Evolutionary conservation across 2,113 vertebrate species (phyloP).

Genomic region (Pachypanchax playfairii): DNA sequence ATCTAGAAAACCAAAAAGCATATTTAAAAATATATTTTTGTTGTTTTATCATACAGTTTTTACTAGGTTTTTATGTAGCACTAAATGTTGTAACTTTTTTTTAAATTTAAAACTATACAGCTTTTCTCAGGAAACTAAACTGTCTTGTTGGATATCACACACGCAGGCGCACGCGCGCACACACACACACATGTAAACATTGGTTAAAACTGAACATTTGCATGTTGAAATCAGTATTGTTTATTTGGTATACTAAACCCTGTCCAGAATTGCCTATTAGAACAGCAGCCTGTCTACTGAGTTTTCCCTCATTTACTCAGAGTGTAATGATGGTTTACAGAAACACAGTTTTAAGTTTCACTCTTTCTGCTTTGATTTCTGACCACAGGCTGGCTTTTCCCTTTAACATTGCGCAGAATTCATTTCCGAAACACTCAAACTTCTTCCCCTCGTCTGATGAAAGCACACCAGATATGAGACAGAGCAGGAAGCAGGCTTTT

Average conservation of each 20-base stretch:
- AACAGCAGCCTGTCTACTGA: conserved; percentile 28
- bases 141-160: too few relatives aligned
- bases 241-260: conserved; percentile 69
- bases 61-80: too few relatives aligned
- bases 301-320: conserved; percentile 55
- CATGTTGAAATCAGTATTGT: conserved; percentile 65
- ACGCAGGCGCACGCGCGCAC: too few relatives aligned
- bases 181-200: neutral
- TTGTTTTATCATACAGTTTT: conserved; percentile 47
- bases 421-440: conserved; percentile 59
- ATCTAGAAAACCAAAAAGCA: neutral
- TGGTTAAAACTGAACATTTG: conserved; percentile 48
- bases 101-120: conserved; percentile 17
- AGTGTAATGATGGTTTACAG: conserved; percentile 70
- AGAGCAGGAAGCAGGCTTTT: conserved; percentile 74
- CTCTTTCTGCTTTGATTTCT: conserved; percentile 67
- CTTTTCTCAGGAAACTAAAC: conserved; percentile 31
- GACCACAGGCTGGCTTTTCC: conserved; percentile 57
- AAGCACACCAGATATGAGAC: conserved; percentile 73
- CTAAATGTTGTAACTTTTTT: neutral
- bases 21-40: conserved; percentile 29
- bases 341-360: conserved; percentile 78
- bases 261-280: conserved; percentile 61
- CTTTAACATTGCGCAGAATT: conserved; percentile 70
- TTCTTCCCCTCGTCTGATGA: conserved; percentile 69